Conservation (phyloP, 35 echinoderm and acorn worm species). For the Lytechinus pictus region DNA sequence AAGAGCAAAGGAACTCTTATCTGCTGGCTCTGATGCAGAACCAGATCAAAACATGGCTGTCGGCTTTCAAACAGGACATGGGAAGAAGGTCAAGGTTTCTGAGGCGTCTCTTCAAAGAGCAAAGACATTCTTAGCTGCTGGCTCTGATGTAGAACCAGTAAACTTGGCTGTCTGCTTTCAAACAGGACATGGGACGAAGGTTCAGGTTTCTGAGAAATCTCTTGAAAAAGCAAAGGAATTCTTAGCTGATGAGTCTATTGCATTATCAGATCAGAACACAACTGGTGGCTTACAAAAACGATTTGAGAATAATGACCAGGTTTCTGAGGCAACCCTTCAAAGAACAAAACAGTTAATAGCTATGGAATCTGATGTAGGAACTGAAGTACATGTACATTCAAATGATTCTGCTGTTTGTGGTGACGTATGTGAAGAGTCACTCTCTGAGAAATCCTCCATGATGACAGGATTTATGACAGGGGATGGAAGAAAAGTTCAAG, state of each 20-base stretch:
- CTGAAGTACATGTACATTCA: neutral
- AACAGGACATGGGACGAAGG: neutral
- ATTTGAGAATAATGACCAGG: too few relatives aligned
- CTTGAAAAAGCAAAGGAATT: conserved; percentile 56
- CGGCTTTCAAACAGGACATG: conserved; percentile 70
- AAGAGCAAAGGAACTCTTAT: too few relatives aligned
- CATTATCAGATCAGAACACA: neutral
- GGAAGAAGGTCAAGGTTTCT: conserved; percentile 42
- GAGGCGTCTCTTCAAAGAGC: neutral
- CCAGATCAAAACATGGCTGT: neutral
- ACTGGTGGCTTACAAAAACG: too few relatives aligned
- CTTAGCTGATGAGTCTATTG: conserved; percentile 10
- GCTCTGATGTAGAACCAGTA: neutral
- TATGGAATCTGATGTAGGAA: neutral
- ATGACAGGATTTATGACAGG: conserved; percentile 69
- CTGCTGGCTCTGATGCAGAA: neutral
- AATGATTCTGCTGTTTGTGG: neutral
- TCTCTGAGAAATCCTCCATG: neutral
- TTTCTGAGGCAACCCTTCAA: too few relatives aligned
- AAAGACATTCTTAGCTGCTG: neutral
- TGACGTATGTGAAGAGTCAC: neutral
- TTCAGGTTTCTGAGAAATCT: conserved; percentile 61
- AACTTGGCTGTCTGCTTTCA: neutral
- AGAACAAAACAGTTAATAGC: too few relatives aligned
- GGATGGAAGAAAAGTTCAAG: conserved; percentile 54